phyloP scores from a whole-genome alignment of 1,140 invertebrate species.

The Drosophila arizonae region DNA sequence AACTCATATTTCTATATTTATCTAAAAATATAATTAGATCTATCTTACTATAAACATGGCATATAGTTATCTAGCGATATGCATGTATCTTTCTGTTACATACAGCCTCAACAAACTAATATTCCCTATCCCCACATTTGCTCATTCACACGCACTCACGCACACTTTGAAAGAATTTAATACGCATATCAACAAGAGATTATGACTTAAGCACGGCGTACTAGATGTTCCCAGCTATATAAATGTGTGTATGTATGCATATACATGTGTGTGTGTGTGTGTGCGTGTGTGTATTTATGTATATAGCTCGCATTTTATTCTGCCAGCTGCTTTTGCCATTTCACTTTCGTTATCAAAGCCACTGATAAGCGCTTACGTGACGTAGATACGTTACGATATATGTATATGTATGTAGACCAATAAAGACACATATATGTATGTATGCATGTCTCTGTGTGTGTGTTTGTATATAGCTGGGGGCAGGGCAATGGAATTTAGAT shows the following conservation, averaged over 20 bases:
- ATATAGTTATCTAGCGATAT: too few relatives aligned
- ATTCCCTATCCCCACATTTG: background rate
- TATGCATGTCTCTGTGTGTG: background rate
- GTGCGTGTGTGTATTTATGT: background rate
- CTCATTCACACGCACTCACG: background rate
- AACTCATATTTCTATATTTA: too few relatives aligned
- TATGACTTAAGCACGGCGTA: conserved; percentile 14
- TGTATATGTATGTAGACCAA: background rate
- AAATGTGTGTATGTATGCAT: background rate
- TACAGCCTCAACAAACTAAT: too few relatives aligned
- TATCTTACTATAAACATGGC: too few relatives aligned
- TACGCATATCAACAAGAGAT: conserved; percentile 40
- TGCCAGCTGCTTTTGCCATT: conserved; percentile 48
- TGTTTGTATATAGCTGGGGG: background rate
- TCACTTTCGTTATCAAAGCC: conserved; percentile 68
- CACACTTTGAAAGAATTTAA: conserved; percentile 21
- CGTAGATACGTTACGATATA: conserved; percentile 47
- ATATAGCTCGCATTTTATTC: conserved; percentile 9
- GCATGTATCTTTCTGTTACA: background rate
- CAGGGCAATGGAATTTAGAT: conserved; percentile 18
- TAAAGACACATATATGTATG: conserved; percentile 8
- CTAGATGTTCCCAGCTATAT: background rate
- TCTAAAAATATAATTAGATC: too few relatives aligned
- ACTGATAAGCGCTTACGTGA: conserved; percentile 62
- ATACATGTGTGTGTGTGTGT: background rate